Evolutionary conservation across 2,113 vertebrate species (phyloP).

Genomic region (Eudyptes chrysolophus): DNA sequence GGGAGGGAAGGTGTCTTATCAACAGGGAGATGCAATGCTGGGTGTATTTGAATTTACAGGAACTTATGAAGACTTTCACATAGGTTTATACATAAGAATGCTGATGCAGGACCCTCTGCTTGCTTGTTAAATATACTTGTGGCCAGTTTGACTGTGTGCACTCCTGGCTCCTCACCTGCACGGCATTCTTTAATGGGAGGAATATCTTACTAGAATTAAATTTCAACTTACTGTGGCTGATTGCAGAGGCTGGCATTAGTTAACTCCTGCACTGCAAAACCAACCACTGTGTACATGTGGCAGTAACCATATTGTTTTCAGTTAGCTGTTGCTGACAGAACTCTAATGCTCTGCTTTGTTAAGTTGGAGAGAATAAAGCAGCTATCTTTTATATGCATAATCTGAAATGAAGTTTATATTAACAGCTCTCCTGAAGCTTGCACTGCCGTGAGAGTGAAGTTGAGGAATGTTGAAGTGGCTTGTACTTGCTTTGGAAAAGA

Average conservation of each 20-base stretch:
- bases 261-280: not conserved
- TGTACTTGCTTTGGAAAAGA: not conserved
- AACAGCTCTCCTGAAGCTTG: not conserved
- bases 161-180: not conserved
- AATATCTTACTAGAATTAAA: not conserved
- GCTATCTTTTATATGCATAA: not conserved
- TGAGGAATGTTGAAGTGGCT: not conserved
- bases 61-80: not conserved
- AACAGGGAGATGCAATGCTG: not conserved
- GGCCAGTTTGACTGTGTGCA: not conserved
- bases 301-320: not conserved
- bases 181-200: not conserved
- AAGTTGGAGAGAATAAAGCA: not conserved
- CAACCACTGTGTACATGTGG: not conserved
- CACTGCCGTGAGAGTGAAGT: not conserved
- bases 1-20: not conserved
- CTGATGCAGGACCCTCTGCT: not conserved
- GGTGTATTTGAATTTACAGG: not conserved
- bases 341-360: not conserved
- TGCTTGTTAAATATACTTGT: not conserved
- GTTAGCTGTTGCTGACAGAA: not conserved
- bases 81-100: not conserved
- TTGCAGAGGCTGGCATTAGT: not conserved
- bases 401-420: not conserved
- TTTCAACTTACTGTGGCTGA: not conserved